A percentile compares a stretch with the other conserved stretches of the same genome.
Conservation (phyloP, 2,888 invertebrate species). For the Chirona hameri region DNA sequence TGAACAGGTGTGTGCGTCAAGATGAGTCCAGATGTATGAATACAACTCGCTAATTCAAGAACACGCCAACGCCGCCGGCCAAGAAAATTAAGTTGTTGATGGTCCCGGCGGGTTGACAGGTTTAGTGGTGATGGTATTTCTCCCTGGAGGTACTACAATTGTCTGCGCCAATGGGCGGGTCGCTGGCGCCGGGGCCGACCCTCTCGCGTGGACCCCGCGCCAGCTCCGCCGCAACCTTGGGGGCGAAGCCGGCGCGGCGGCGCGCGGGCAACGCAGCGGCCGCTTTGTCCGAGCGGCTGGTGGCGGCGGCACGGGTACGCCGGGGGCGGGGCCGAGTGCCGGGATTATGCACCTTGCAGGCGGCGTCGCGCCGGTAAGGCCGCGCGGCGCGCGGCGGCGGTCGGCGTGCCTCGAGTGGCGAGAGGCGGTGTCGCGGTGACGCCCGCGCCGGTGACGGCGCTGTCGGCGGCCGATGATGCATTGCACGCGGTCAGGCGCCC, state of each 20-base stretch:
- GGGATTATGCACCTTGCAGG: not conserved
- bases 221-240: not conserved
- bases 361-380: not conserved
- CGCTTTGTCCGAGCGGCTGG: not conserved
- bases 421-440: not conserved
- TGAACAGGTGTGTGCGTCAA: too few species aligned
- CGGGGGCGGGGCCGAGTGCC: not conserved
- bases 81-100: conserved; percentile 25
- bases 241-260: not conserved
- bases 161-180: conserved; percentile 2
- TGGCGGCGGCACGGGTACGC: not conserved
- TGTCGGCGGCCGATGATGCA: not conserved
- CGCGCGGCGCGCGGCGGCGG: not conserved
- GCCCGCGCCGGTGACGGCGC: not conserved
- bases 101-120: not conserved
- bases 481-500: too few species aligned
- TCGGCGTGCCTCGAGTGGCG: not conserved
- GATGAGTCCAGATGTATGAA: too few species aligned
- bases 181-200: not conserved
- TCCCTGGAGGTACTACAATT: conserved; percentile 13
- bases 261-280: not conserved
- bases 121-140: conserved; percentile 13
- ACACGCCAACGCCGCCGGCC: not conserved
- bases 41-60: not conserved
- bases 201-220: not conserved